Conservation (phyloP, 2,113 vertebrate genomes). For the Hemicordylus capensis region DNA sequence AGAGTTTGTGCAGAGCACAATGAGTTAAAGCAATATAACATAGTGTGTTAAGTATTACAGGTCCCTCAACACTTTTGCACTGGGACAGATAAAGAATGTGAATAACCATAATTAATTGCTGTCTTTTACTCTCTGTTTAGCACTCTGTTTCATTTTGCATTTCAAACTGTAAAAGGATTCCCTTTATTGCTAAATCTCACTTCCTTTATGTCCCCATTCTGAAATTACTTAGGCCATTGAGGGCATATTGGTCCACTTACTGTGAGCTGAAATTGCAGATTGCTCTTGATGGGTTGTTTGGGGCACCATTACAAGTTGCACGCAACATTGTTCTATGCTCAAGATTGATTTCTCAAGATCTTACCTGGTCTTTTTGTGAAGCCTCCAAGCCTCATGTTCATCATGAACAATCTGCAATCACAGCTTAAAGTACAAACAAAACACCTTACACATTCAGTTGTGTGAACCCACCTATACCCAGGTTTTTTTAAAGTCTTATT, state of each 20-base stretch:
- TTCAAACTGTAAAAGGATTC: conserved; percentile 34
- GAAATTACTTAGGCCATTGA: conserved; percentile 10
- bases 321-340: neutral
- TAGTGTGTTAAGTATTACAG: conserved; percentile 28
- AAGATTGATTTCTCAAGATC: no score
- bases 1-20: neutral
- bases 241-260: neutral
- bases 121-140: conserved; percentile 33
- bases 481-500: no score
- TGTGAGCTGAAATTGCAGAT: neutral
- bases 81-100: conserved; percentile 27
- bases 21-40: conserved; percentile 58
- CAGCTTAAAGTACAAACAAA: neutral
- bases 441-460: neutral
- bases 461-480: neutral
- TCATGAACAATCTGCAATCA: neutral
- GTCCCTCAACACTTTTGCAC: conserved; percentile 36
- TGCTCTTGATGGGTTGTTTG: neutral
- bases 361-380: neutral
- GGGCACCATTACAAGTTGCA: neutral
- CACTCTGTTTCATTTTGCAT: conserved; percentile 29
- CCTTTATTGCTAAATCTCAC: neutral
- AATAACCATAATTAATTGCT: conserved; percentile 46
- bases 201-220: conserved; percentile 31
- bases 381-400: neutral